Percentiles rank a stretch among this genome's conserved stretches.
These are phyloP conservation scores for Patella pellucida DNA, from an alignment of 2,888 invertebrate species.

Conservation along the genomic window DNA sequence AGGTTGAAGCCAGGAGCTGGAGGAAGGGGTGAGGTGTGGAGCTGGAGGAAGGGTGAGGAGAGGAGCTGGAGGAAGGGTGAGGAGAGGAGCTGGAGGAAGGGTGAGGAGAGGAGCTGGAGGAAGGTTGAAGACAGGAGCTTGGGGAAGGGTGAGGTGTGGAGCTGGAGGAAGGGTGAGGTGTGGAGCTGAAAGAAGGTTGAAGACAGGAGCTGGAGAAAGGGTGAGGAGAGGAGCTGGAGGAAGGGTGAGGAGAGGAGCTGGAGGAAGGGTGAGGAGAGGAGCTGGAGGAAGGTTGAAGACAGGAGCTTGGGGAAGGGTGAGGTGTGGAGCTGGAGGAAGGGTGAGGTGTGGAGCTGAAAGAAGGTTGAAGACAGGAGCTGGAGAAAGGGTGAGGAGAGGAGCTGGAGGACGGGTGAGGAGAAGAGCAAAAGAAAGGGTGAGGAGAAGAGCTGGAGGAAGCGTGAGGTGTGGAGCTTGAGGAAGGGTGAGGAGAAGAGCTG, in stretches of 20 bases:
- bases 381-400: not conserved
- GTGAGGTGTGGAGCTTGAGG: not conserved
- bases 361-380: not conserved
- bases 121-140: not conserved
- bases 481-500: not conserved
- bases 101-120: not conserved
- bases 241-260: not conserved
- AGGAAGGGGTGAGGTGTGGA: not conserved
- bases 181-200: not conserved
- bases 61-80: not conserved
- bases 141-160: not conserved
- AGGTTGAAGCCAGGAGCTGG: no score
- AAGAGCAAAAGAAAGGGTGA: not conserved
- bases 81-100: no score
- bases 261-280: not conserved
- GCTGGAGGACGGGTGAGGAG: not conserved
- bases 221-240: not conserved
- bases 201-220: no score
- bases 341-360: no score
- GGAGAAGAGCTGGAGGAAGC: not conserved
- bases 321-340: not conserved
- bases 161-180: no score
- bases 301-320: not conserved
- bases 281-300: not conserved
- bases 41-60: no score